Evolutionary conservation across 2,113 vertebrate genomes (phyloP).

Genomic region (Rhinichthys klamathensis): DNA sequence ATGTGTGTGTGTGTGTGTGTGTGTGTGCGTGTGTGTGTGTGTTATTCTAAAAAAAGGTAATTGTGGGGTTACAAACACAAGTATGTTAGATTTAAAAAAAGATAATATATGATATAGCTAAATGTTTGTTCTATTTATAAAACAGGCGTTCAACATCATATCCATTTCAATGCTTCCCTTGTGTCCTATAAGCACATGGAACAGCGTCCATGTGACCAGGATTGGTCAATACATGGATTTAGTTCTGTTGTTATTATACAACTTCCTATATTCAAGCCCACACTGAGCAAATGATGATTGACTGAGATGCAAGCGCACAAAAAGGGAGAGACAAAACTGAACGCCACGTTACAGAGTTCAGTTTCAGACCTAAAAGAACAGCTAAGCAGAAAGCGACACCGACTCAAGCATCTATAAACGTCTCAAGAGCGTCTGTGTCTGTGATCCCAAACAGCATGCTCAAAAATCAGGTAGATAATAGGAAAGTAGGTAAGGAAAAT

Average conservation of each 20-base stretch:
- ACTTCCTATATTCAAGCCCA: not conserved
- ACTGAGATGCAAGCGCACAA: conserved; percentile 23
- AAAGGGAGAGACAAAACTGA: conserved; percentile 39
- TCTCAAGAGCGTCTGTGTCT: conserved; percentile 5
- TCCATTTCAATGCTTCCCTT: not conserved
- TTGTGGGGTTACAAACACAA: not conserved
- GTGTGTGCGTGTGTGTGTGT: no score
- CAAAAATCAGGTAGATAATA: conserved; percentile 21
- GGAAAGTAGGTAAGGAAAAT: not conserved
- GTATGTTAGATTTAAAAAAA: no score
- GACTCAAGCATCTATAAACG: conserved; percentile 27
- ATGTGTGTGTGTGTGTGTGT: no score
- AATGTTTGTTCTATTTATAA: conserved; percentile 27
- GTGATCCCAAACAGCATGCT: not conserved
- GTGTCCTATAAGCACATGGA: conserved; percentile 9
- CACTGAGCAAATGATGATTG: not conserved
- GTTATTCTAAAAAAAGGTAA: not conserved
- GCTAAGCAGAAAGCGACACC: conserved; percentile 45
- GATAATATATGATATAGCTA: not conserved
- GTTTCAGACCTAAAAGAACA: conserved; percentile 46
- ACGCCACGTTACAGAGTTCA: conserved; percentile 33
- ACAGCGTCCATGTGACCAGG: not conserved
- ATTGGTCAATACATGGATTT: not conserved
- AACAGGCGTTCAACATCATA: not conserved
- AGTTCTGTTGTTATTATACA: not conserved